A percentile compares a stretch with the other conserved stretches of the same genome.
Evolutionary conservation across 2,113 vertebrate species (phyloP).

Genomic region (Dipodomys stephensi): DNA sequence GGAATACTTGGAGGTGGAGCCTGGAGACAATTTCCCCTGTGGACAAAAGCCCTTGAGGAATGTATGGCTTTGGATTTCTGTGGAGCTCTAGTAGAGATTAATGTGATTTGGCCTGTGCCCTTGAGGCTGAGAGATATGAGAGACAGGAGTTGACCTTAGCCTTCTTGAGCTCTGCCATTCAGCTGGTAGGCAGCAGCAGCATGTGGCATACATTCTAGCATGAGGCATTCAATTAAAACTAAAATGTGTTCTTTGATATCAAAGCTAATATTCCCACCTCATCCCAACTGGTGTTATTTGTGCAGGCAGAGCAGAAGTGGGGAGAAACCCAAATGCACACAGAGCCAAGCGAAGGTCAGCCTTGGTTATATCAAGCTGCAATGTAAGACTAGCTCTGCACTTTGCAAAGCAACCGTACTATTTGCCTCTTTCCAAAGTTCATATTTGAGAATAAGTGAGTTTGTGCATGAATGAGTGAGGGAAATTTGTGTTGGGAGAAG

Average conservation of each 20-base stretch:
- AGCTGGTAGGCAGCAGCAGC: neutral
- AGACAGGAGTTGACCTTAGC: neutral
- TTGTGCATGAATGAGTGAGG: neutral
- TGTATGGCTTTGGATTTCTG: neutral
- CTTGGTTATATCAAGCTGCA: slow-evolving; percentile 8
- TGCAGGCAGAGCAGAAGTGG: slow-evolving; percentile 12
- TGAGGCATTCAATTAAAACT: slow-evolving; percentile 19
- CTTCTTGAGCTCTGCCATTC: neutral
- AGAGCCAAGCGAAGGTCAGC: slow-evolving; percentile 14
- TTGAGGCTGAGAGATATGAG: neutral
- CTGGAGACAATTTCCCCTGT: no score
- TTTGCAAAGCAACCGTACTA: slow-evolving; percentile 9
- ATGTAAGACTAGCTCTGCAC: slow-evolving; percentile 34
- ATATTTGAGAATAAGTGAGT: slow-evolving; percentile 41
- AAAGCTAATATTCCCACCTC: slow-evolving; percentile 13
- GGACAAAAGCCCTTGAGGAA: neutral
- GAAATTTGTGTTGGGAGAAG: neutral
- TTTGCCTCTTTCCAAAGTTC: slow-evolving; percentile 61
- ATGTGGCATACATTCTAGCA: neutral
- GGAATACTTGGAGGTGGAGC: neutral
- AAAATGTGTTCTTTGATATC: neutral
- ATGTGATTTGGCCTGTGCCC: neutral
- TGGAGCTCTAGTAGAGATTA: neutral
- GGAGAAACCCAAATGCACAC: slow-evolving; percentile 33
- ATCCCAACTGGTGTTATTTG: slow-evolving; percentile 48